phyloP scores from a whole-genome alignment of 2,888 invertebrate species.

The Anticlea derivata region DNA sequence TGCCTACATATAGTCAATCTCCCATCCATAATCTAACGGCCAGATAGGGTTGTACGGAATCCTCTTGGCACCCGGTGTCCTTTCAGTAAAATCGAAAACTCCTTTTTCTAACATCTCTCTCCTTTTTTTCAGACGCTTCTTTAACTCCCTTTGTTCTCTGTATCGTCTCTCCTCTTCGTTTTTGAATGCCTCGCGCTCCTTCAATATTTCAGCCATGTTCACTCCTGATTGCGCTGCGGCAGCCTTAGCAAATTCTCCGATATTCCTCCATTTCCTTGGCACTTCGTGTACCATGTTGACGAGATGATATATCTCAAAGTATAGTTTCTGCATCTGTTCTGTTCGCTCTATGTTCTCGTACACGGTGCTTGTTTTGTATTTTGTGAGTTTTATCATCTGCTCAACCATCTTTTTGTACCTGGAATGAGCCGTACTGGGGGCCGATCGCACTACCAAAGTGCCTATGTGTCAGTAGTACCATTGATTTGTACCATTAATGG shows the following conservation, averaged over 20 bases:
- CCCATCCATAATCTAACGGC: slow-evolving; percentile 54
- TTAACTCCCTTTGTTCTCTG: background rate
- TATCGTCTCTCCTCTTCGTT: background rate
- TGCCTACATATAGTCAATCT: slow-evolving; percentile 38
- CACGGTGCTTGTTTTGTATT: slow-evolving; percentile 18
- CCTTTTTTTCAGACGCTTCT: background rate
- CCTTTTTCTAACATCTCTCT: background rate
- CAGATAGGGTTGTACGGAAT: slow-evolving; percentile 34
- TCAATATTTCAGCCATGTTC: background rate
- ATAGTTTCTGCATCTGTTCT: slow-evolving; percentile 39
- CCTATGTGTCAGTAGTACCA: no score
- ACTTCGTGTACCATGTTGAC: slow-evolving; percentile 55
- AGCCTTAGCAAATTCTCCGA: background rate
- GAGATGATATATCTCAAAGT: slow-evolving; percentile 51
- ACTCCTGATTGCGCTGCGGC: no score
- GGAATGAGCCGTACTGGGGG: no score
- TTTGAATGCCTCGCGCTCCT: background rate
- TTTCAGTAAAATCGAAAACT: background rate
- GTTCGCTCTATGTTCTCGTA: slow-evolving; percentile 32
- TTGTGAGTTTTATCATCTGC: slow-evolving; percentile 16
- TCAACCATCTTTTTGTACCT: slow-evolving; percentile 53
- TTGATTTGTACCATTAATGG: no score
- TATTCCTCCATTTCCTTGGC: slow-evolving; percentile 37
- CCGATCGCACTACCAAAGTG: no score
- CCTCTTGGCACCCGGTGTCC: background rate